Base-by-base conservation (phyloP, 2,797 vertebrate species). In the Sternotherus odoratus region DNA sequence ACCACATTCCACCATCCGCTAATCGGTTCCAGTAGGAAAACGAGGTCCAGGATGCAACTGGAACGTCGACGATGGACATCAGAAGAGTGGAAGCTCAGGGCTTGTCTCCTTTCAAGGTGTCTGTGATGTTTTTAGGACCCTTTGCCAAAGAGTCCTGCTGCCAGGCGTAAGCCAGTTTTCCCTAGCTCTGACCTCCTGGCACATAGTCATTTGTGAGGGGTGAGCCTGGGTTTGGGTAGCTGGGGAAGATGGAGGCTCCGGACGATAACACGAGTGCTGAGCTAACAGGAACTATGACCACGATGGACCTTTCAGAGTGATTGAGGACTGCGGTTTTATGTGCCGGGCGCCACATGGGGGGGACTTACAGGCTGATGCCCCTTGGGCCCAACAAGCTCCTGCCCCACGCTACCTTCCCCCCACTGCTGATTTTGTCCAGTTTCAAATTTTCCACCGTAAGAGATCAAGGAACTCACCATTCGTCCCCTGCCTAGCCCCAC, bases 11-110 rank as follows among this genome's bases (percentile, higher is more conserved):
- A 13, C 86, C 95, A 84, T 80, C 95, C 95, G 90, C 83, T 97
- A 97, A 95, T 97, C 88, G 94, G 82, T 96, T 97, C 95, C 96
- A 97, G 97, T 94, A 97, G 86, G 84, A 94, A 95, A 90, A 89
- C 95, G n/a, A 91, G 91, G 87, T 87, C 86, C 95, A 5, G 88
- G 95, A 96, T 96, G 91, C 94, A 95, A 95, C 82, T 91, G 91
- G 82, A 94, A 94, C 92, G 79, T 66, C 94, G 56, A 93, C 93
- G 88, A 93, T 89, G 87, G 87, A 79, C 82, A 87, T 69, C 66
- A 80, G 77, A 90, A 92, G 78, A 75, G 77, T 30, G 50, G 57
- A 80, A 72, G 26, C 83, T 60, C 78, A 48, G 46, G 53, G 60
- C 57, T 24, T 49, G 46, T 36, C 21, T 24, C 5, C 4, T 54